Evolutionary conservation across 2,113 vertebrate genomes (phyloP).

Genomic region (Cyanoderma ruficeps): DNA sequence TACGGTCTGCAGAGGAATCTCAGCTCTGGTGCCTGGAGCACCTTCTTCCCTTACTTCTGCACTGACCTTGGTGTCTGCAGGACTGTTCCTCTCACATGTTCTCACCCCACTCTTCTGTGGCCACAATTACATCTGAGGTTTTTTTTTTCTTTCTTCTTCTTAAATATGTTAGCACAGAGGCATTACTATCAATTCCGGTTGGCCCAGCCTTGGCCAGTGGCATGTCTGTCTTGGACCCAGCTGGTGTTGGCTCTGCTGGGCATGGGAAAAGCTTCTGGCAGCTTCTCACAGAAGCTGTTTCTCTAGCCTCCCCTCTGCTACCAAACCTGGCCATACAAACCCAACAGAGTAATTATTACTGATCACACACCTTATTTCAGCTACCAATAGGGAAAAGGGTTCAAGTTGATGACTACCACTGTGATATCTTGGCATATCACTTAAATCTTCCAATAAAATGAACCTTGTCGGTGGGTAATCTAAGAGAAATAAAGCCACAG

Average conservation of each 20-base stretch:
- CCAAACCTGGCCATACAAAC: not conserved
- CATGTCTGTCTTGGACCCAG: rapidly evolving
- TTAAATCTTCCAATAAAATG: not conserved
- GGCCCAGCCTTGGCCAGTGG: not conserved
- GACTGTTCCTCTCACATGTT: not conserved
- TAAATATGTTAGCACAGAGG: not conserved
- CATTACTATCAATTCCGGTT: rapidly evolving
- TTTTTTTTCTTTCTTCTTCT: not conserved
- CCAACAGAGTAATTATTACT: not conserved
- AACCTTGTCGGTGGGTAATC: not conserved
- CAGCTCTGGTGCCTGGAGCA: not conserved
- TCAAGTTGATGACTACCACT: not conserved
- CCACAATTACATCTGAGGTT: not conserved
- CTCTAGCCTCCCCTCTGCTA: not conserved
- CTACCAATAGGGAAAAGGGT: not conserved
- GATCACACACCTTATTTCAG: not conserved
- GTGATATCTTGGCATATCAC: not conserved
- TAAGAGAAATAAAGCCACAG: not conserved
- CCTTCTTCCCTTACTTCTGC: not conserved
- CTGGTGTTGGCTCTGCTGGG: not conserved
- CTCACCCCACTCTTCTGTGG: rapidly evolving
- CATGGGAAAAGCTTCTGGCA: not conserved
- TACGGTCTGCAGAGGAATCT: rapidly evolving
- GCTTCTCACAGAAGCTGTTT: not conserved
- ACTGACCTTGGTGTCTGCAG: not conserved